A percentile compares a stretch with the other conserved stretches of the same genome.
Conservation (phyloP, 2,888 invertebrate species). For the Cryptocephalus moraei region DNA sequence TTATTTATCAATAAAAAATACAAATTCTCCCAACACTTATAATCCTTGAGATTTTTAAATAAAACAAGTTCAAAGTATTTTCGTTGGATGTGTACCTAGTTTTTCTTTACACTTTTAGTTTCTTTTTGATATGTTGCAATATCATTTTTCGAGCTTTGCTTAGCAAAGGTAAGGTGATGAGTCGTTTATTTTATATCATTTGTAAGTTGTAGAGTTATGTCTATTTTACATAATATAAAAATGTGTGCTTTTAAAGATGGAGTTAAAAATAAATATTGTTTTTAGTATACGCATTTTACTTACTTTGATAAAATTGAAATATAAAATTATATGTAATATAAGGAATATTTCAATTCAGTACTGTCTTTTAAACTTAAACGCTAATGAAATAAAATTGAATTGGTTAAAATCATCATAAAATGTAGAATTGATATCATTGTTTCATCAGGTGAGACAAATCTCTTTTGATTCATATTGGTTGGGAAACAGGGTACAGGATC, state of each 20-base stretch:
- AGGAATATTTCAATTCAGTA: no score
- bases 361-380: no score
- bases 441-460: no score
- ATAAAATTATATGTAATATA: no score
- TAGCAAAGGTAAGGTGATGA: slow-evolving; percentile 28
- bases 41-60: slow-evolving; percentile 1
- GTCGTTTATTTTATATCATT: slow-evolving; percentile 26
- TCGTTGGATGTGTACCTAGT: neutral
- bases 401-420: no score
- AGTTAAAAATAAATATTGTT: slow-evolving; percentile 33
- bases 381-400: no score
- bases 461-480: no score
- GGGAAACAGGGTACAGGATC: no score
- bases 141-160: slow-evolving; percentile 27
- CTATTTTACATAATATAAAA: slow-evolving; percentile 30
- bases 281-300: slow-evolving; percentile 22
- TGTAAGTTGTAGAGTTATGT: slow-evolving; percentile 30
- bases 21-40: slow-evolving; percentile 2
- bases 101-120: neutral
- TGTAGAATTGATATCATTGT: no score
- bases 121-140: slow-evolving; percentile 18
- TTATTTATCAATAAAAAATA: slow-evolving; percentile 15
- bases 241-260: slow-evolving; percentile 35
- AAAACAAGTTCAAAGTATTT: neutral
- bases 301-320: neutral